phyloP scores from a whole-genome alignment of 2,113 vertebrate species.

The Callaeas wilsoni region DNA sequence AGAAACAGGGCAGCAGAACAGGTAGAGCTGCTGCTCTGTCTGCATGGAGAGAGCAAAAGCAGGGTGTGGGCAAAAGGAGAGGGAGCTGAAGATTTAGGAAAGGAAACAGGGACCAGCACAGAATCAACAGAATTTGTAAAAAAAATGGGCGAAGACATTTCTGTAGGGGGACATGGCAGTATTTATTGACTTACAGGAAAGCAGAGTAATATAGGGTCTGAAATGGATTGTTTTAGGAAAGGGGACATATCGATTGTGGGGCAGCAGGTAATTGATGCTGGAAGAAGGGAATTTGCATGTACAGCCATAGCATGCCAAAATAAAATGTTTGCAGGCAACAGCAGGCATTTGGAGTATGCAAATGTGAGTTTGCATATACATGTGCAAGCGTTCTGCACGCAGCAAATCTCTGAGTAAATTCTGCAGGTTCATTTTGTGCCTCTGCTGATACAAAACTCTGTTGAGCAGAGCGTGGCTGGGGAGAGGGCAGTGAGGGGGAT shows the following conservation, averaged over 20 bases:
- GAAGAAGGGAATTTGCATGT: not conserved
- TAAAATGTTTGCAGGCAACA: not conserved
- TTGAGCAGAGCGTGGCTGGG: not conserved
- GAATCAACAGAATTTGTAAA: not conserved
- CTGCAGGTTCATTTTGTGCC: not conserved
- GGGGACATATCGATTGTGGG: not conserved
- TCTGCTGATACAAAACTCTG: not conserved
- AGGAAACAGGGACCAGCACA: not conserved
- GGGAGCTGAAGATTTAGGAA: not conserved
- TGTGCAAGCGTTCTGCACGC: not conserved
- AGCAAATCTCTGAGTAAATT: not conserved
- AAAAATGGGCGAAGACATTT: not conserved
- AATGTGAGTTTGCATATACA: not conserved
- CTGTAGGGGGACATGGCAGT: not conserved
- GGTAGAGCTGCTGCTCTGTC: not conserved
- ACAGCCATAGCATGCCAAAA: not conserved
- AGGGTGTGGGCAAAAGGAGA: not conserved
- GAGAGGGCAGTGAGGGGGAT: not conserved
- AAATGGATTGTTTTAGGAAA: not conserved
- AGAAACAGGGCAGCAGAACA: not conserved
- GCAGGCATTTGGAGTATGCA: constrained; percentile 2
- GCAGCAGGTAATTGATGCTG: not conserved
- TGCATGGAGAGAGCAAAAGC: not conserved
- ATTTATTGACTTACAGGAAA: not conserved
- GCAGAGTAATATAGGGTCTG: not conserved